Evolutionary conservation across 2,888 invertebrate genomes (phyloP).

Genomic region (Miltochrista miniata): DNA sequence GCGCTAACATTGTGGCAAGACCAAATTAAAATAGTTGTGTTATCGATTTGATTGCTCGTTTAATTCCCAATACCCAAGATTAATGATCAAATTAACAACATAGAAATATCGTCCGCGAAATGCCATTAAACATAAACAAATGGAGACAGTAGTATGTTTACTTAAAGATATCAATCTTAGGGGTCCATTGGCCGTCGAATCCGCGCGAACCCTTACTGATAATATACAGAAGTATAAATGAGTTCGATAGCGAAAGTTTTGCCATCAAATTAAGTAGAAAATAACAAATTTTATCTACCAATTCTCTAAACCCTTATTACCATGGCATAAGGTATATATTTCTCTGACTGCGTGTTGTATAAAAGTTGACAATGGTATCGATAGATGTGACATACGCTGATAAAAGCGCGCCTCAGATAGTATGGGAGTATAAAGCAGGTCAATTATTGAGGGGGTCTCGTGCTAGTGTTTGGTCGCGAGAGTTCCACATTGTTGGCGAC

Average conservation of each 20-base stretch:
- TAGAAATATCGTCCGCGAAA: constrained; percentile 29
- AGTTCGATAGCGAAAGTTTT: constrained; percentile 73
- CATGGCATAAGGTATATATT: constrained; percentile 39
- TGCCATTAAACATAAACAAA: constrained; percentile 47
- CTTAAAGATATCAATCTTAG: constrained; percentile 56
- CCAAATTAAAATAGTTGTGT: constrained; percentile 6
- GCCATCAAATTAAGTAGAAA: constrained; percentile 78
- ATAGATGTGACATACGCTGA: constrained; percentile 67
- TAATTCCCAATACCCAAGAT: constrained; percentile 32
- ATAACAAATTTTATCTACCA: constrained; percentile 24
- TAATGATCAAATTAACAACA: constrained; percentile 44
- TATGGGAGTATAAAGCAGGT: constrained; percentile 70
- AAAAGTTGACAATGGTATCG: constrained; percentile 29
- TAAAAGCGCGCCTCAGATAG: constrained; percentile 67
- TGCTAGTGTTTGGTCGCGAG: constrained; percentile 43
- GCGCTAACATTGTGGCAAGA: too few species aligned
- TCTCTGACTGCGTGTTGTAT: constrained; percentile 1
- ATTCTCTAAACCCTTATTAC: constrained; percentile 12
- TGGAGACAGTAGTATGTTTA: constrained; percentile 31
- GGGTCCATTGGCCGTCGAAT: constrained; percentile 47
- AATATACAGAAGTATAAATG: constrained; percentile 67
- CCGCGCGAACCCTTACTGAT: constrained; percentile 62
- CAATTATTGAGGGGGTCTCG: constrained; percentile 74
- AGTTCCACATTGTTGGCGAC: constrained; percentile 29
- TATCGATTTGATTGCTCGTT: constrained; percentile 27